Evolutionary conservation across 2,797 vertebrate species (phyloP).

Genomic region (Cuniculus paca): DNA sequence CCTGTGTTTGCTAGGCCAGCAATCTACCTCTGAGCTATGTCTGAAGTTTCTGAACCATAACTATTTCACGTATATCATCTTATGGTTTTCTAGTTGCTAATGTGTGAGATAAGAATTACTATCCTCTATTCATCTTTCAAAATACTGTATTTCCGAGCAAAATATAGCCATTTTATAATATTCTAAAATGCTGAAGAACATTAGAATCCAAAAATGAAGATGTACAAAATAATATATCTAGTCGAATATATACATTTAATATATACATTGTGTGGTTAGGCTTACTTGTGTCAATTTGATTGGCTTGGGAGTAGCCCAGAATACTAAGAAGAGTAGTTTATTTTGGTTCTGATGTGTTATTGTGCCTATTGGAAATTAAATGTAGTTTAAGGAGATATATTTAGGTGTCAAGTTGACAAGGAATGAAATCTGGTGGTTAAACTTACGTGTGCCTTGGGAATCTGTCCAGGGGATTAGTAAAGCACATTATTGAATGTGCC

Average conservation of each 20-base stretch:
- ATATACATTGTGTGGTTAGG: neutral
- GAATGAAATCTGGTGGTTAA: neutral
- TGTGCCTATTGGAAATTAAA: neutral
- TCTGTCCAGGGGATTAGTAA: neutral
- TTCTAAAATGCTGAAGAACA: neutral
- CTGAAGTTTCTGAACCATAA: neutral
- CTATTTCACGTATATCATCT: neutral
- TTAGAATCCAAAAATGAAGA: conserved; percentile 31
- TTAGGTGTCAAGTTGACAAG: neutral
- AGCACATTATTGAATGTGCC: neutral
- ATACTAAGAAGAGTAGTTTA: neutral
- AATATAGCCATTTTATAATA: neutral
- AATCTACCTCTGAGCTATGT: neutral
- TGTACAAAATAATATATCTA: neutral
- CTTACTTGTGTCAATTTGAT: neutral
- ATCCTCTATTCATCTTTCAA: conserved; percentile 39
- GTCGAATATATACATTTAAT: neutral
- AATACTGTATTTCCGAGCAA: neutral
- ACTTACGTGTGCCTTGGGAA: neutral
- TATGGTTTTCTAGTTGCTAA: neutral
- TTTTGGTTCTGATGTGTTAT: neutral
- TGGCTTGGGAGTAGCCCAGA: neutral
- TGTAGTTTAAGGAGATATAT: neutral
- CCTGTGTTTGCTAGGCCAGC: neutral
- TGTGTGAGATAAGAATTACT: neutral